These are phyloP conservation scores for Austrolebias charrua DNA, from an alignment of 2,797 vertebrate species.

Conservation along the genomic window DNA sequence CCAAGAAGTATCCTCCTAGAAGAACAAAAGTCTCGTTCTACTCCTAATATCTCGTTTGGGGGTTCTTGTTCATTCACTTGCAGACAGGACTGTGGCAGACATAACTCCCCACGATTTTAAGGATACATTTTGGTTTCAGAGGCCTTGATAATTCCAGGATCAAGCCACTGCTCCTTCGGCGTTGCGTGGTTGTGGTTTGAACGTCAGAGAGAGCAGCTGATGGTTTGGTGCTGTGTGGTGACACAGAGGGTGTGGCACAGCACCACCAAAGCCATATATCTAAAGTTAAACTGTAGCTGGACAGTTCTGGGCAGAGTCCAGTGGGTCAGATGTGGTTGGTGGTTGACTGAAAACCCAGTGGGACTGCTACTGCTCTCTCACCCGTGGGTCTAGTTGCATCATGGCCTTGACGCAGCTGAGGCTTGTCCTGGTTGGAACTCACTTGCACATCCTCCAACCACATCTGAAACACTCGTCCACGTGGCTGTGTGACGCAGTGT, in stretches of 20 bases:
- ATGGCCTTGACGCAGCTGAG: slow-evolving; percentile 48
- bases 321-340: slow-evolving; percentile 69
- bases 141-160: slow-evolving; percentile 9
- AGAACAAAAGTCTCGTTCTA: no score
- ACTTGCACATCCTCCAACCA: slow-evolving; percentile 41
- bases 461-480: slow-evolving; percentile 55
- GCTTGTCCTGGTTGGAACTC: slow-evolving; percentile 15
- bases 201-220: slow-evolving; percentile 27
- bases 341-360: slow-evolving; percentile 55
- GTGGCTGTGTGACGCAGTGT: slow-evolving; percentile 60
- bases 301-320: slow-evolving; percentile 55
- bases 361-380: slow-evolving; percentile 54
- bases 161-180: slow-evolving; percentile 5
- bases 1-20: neutral
- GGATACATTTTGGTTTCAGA: slow-evolving; percentile 8
- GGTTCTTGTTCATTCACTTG: neutral
- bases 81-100: neutral
- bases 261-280: slow-evolving; percentile 59
- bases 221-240: slow-evolving; percentile 60
- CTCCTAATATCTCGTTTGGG: neutral
- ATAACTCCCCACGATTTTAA: slow-evolving; percentile 8
- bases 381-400: slow-evolving; percentile 55
- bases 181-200: slow-evolving; percentile 16
- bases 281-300: slow-evolving; percentile 69
- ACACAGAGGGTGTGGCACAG: slow-evolving; percentile 67